Conservation (phyloP, 2,113 vertebrate species). For the Progne subis region DNA sequence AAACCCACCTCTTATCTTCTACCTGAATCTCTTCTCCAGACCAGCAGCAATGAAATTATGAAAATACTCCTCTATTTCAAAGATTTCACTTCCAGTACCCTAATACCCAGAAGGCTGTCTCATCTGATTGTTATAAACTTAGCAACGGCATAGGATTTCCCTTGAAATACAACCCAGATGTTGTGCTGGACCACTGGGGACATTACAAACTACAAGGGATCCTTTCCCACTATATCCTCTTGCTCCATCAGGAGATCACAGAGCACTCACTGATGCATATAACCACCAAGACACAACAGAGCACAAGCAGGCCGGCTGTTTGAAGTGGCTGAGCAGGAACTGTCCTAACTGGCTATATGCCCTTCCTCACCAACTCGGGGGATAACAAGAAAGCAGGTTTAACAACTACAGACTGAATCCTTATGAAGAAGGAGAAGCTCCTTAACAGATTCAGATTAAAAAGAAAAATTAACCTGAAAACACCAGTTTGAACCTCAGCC, state of each 20-base stretch:
- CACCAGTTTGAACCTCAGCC: background rate
- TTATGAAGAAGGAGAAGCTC: background rate
- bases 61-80: background rate
- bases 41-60: background rate
- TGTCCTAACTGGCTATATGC: background rate
- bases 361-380: rapidly evolving
- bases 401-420: background rate
- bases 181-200: background rate
- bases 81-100: background rate
- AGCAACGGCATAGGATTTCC: background rate
- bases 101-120: background rate
- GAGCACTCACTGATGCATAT: background rate
- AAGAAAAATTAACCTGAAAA: background rate
- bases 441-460: background rate
- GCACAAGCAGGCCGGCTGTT: background rate
- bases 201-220: background rate
- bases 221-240: background rate
- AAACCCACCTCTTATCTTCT: background rate
- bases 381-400: background rate
- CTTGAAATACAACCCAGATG: background rate
- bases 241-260: background rate
- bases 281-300: background rate
- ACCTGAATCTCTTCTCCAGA: background rate
- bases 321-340: background rate
- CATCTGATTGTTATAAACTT: background rate